A percentile compares a stretch with the other conserved stretches of the same genome.
These are phyloP conservation scores for Heteromyza rotundicornis DNA, from an alignment of 2,888 invertebrate species.

Conservation along the genomic window DNA sequence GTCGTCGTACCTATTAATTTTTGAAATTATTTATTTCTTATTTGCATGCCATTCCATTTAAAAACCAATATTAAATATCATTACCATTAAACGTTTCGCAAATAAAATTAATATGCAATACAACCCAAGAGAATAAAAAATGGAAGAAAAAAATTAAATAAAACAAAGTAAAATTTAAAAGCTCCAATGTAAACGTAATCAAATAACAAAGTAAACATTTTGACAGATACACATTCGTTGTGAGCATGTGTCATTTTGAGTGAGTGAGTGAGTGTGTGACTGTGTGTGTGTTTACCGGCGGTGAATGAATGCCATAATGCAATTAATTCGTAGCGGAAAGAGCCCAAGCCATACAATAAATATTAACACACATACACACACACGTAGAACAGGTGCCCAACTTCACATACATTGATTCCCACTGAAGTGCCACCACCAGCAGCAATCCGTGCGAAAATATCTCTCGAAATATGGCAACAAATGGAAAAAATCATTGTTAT, in stretches of 20 bases:
- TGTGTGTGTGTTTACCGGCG: background rate
- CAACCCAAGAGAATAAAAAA: background rate
- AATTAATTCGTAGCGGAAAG: constrained; percentile 1
- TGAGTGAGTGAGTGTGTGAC: constrained; percentile 22
- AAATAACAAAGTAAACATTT: constrained; percentile 51
- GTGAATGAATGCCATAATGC: background rate
- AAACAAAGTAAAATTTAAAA: background rate
- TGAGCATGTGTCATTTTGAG: background rate
- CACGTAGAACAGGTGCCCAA: background rate
- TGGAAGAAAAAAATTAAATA: background rate
- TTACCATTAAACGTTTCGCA: background rate
- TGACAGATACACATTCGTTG: constrained; percentile 31
- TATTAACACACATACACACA: background rate
- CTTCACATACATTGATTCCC: no score
- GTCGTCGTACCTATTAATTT: no score
- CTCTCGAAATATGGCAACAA: no score
- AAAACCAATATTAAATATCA: background rate
- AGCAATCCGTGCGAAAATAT: no score
- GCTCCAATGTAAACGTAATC: constrained; percentile 46
- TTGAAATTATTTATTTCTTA: no score
- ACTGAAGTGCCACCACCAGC: no score
- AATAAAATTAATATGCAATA: background rate
- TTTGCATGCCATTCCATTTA: background rate
- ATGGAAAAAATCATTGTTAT: no score
- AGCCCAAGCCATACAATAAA: background rate